Conservation (phyloP, 2,113 vertebrate species). For the Odocoileus hemionus region DNA sequence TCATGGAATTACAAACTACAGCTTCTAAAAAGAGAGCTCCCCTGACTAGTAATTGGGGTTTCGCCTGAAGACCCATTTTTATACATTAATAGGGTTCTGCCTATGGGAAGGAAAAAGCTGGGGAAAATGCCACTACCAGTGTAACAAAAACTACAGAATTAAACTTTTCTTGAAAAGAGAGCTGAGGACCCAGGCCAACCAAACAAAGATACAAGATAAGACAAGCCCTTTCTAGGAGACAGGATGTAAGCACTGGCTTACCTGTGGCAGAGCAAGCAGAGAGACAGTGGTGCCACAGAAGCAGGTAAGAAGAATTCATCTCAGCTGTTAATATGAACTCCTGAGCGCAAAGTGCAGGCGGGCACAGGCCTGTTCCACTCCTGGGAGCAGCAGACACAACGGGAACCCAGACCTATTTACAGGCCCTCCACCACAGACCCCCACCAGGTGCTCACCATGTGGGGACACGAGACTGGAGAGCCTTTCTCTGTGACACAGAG, state of each 20-base stretch:
- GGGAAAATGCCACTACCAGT: not conserved
- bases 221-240: not conserved
- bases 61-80: not conserved
- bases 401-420: not conserved
- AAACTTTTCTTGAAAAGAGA: not conserved
- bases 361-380: not conserved
- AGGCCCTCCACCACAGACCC: not conserved
- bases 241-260: not conserved
- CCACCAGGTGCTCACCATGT: not conserved
- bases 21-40: not conserved
- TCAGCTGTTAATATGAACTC: not conserved
- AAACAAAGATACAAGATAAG: conserved; percentile 3
- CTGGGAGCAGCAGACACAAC: not conserved
- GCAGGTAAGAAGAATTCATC: not conserved
- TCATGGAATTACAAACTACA: not conserved
- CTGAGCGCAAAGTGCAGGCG: not conserved
- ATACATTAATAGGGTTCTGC: not conserved
- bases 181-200: not conserved
- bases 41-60: not conserved
- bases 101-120: not conserved
- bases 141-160: not conserved
- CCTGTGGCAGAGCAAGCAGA: not conserved
- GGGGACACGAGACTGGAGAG: not conserved
- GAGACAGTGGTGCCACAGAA: not conserved
- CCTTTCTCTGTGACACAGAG: not conserved